Base-by-base conservation (phyloP, 1,140 invertebrate species). In the Platorchestia sp. region DNA sequence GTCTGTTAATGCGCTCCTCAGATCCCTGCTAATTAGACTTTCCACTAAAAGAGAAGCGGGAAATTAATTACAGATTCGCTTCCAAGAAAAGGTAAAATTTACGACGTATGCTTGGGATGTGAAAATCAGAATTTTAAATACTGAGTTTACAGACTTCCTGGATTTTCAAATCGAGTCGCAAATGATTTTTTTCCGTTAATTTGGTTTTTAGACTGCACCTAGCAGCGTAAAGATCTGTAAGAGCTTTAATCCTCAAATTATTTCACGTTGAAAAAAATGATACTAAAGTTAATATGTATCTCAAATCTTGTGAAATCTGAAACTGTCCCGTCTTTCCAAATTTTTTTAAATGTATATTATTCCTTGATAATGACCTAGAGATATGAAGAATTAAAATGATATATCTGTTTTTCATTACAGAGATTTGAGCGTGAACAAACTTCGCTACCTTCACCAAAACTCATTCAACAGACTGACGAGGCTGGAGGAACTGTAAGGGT, bases 401-500 rank as follows among this genome's bases (percentile, higher is more conserved):
- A n/a, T n/a, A 45, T n/a, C 95, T 5, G 51, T 27, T 96, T 95
- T 96, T 95, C 86, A 97, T 98, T 97, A 96, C 97, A 98, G 98
- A 95, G 98, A 98, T 97, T 97, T 99, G 40, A 98, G 98, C 0
- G 98, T 98, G 14, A 99, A 98, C 96, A 97, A 97, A 59, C 97
- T 99, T 42, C 98, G 97, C 22, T 98, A 98, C 0, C 97, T 99
- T 41, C 98, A 98, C 97, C 98, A 98, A 97, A 98, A 98, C 95
- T 98, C 98, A 0, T 98, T 98, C 96, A 97, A 97, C 95, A 98
- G 98, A 7, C 97, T 99, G 97, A 97, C 97, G 0, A 97, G 98
- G 45, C 97, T 99, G 14, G 97, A 97, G 6, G 98, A 98, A 97
- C 97, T 99, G 97, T 97, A 96, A 97, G 97, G 7, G n/a, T 36